Base-by-base conservation (phyloP, 2,888 invertebrate species). In the Patella ulyssiponensis region DNA sequence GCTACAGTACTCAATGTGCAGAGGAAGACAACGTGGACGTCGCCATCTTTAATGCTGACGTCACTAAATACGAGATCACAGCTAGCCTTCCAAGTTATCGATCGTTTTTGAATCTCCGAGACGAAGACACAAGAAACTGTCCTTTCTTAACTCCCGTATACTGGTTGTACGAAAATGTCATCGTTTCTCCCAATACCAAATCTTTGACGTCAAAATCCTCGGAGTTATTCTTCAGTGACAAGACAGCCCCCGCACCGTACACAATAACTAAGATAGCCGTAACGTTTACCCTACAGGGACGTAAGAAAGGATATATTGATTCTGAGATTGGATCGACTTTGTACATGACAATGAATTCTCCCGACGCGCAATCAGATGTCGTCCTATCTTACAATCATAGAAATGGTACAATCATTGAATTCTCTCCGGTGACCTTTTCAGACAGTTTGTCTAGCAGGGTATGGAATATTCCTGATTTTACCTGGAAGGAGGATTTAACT, bases 21-120 rank as follows among this genome's bases (percentile, higher is more conserved):
- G 87, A 87, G 71, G 84, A 85, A 12, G 86, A 87, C 74, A 87
- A 87, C 74, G 80, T 87, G 12, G 17, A 86, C 71, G 80, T 87
- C 11, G 85, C 87, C 2, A 74, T 87, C 15, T 86, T 83, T 71
- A 82, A 83, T 64, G 77, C 75, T 0, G 75, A 74, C n/a, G 74
- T 81, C 5, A 71, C 70, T 17, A 82, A 81, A 64, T 85, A 82
- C 73, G 77, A 78, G 9, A 76, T 87, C 7, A 83, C 83, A 17
- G 87, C 87, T 11, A 81, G 79, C 54, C 76, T 82, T 52, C 86
- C 86, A 4, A 81, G 80, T 56, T 87, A 86, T 77, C 75, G 73
- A 15, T 79, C 86, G 15, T 86, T 83, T 74, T 52, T 73, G 69
- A 87, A 87, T 80, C 76, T 74, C 3, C 77, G 85, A 15, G 79